Evolutionary conservation across 92 coral and sea anemone genomes (phyloP), one percentile per base, ranked within the genome.

Genomic region (Ricordea florida): DNA sequence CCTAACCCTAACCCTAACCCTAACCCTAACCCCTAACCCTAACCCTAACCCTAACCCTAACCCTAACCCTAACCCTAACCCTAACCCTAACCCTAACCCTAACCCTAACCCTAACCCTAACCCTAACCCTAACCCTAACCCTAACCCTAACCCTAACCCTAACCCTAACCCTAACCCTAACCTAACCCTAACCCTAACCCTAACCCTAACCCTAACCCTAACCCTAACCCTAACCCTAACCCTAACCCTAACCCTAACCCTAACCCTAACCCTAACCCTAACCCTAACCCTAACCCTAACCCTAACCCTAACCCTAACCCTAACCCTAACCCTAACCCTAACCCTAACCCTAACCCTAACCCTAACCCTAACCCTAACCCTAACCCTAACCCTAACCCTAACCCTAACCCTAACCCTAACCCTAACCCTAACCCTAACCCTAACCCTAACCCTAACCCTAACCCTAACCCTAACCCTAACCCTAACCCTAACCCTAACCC

Each of bases 151-250:
- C 74, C 87, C 44, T 14, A 78, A 36, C 85, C 85, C 76, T 64
- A 77, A 66, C 75, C 75, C 74, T 64, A 63, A 66, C 83, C 83
- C 76, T 64, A 66, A 53, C 85, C 82, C 44, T n/a, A 75, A 75
- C 76, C 74, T 60, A 37, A 59, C 56, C 74, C 82, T 74, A 44
- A 45, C 62, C 74, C 82, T 60, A 25, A 62, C 62, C 74, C 82
- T 74, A 44, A 62, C 62, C 74, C 82, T 74, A 44, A 62, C 62
- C 74, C 82, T 74, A 56, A 71, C 62, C 74, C 82, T 74, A 62
- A 75, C 62, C 82, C 82, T 74, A 62, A 38, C 62, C 76, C 82
- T 60, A 62, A 75, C 62, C 82, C 82, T 74, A 62, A 75, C 62
- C 76, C 82, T 74, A 62, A 75, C 62, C 61, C 82, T 52, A 17